Conservation (phyloP, 53 echinoderm and acorn worm species). For the Holothuria scabra region DNA sequence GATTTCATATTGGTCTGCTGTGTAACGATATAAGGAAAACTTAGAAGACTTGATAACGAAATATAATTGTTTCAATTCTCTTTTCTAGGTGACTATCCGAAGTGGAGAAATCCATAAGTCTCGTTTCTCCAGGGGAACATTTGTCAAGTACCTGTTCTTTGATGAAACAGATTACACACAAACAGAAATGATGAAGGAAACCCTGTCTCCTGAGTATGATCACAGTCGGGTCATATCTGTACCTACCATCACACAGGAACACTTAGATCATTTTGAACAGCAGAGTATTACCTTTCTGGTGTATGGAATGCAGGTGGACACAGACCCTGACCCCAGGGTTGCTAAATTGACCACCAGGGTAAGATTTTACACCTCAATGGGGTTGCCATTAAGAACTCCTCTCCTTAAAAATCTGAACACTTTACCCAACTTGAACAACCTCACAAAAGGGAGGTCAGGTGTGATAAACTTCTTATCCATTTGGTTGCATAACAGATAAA, state of each 20-base stretch:
- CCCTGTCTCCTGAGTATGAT: slow-evolving; percentile 91
- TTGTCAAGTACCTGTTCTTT: slow-evolving; percentile 81
- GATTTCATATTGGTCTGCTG: not conserved
- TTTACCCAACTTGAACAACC: too few species aligned
- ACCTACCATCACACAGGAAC: slow-evolving; percentile 72
- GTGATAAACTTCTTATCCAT: too few species aligned
- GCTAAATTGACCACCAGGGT: slow-evolving; percentile 95
- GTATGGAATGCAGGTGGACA: slow-evolving; percentile 87
- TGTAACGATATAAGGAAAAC: not conserved
- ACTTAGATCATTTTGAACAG: slow-evolving; percentile 84
- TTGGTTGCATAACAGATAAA: too few species aligned
- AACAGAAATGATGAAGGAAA: slow-evolving; percentile 71
- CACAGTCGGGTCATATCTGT: slow-evolving; percentile 79
- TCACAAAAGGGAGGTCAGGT: too few species aligned
- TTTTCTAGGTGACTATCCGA: slow-evolving; percentile 72
- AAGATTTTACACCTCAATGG: not conserved
- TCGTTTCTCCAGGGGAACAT: slow-evolving; percentile 88
- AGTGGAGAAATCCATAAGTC: slow-evolving; percentile 96
- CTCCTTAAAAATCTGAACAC: too few species aligned
- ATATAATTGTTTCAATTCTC: not conserved
- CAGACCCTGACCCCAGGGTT: slow-evolving; percentile 78
- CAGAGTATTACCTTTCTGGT: slow-evolving; percentile 78
- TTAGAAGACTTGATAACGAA: not conserved
- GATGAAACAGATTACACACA: slow-evolving; percentile 69
- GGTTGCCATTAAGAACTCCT: too few species aligned